Evolutionary conservation across 2,888 invertebrate genomes (phyloP).

Genomic region (Melipona bicolor): DNA sequence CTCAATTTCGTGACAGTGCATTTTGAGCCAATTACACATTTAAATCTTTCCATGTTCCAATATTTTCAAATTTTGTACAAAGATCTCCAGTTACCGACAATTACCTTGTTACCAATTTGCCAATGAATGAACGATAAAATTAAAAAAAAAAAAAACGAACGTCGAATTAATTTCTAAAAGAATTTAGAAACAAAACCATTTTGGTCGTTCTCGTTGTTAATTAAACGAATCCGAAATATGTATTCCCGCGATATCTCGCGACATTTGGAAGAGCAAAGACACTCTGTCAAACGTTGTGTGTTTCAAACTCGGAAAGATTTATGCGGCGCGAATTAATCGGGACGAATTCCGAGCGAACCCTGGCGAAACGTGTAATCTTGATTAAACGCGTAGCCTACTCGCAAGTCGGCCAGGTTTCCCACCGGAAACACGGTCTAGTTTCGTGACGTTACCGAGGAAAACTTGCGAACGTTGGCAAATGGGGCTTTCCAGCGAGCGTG

Average conservation of each 20-base stretch:
- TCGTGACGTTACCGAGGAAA: conserved; percentile 35
- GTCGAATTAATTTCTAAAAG: no score
- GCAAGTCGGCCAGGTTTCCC: conserved; percentile 24
- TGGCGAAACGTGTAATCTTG: conserved; percentile 34
- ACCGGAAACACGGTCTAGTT: conserved; percentile 40
- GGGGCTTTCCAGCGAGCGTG: conserved; percentile 32
- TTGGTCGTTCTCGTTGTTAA: no score
- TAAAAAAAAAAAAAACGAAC: no score
- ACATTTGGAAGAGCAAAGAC: not conserved
- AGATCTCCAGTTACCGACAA: no score
- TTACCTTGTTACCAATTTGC: no score
- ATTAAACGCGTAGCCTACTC: conserved; percentile 36
- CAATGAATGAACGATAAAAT: no score
- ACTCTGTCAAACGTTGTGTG: not conserved
- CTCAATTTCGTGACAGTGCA: no score
- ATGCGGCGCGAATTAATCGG: conserved; percentile 22
- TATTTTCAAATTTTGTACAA: no score
- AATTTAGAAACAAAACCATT: no score
- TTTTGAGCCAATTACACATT: no score
- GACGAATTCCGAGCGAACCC: conserved; percentile 18
- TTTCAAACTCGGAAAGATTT: not conserved
- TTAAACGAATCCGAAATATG: not conserved
- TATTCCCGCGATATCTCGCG: not conserved
- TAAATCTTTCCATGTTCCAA: no score
- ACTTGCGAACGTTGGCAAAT: conserved; percentile 18